phyloP scores from a whole-genome alignment of 92 coral and sea anemone species.

The Epizoanthus illoricatus region DNA sequence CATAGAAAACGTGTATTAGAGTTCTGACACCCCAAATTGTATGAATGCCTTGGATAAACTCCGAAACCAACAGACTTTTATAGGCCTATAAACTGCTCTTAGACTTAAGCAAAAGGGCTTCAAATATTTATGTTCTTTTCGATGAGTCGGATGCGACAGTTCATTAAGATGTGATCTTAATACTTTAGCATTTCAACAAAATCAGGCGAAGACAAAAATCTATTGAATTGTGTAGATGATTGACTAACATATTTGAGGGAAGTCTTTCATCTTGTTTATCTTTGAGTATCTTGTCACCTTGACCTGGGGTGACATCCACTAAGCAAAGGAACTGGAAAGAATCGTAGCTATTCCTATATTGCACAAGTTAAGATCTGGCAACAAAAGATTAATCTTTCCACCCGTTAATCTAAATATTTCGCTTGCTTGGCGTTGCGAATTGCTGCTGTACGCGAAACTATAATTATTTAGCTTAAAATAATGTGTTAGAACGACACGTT shows the following conservation, averaged over 20 bases:
- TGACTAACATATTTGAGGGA: conserved; percentile 39
- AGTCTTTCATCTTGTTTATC: conserved; percentile 31
- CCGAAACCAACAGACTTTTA: too few relatives aligned
- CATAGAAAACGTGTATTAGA: conserved; percentile 24
- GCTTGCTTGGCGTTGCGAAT: not conserved
- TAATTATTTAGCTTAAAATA: not conserved
- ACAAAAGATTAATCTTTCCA: not conserved
- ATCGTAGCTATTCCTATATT: not conserved
- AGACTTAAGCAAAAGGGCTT: conserved; percentile 18
- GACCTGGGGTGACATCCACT: conserved; percentile 35
- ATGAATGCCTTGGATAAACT: conserved; percentile 26
- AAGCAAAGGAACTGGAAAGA: not conserved
- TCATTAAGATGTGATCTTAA: conserved; percentile 29
- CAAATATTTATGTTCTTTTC: conserved; percentile 30
- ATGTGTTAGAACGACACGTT: conserved; percentile 7
- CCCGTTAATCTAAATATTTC: not conserved
- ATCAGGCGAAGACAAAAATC: conserved; percentile 43
- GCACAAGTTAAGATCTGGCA: not conserved
- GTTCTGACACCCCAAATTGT: not conserved
- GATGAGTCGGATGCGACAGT: conserved; percentile 11
- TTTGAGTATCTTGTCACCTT: conserved; percentile 42
- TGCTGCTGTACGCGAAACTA: not conserved
- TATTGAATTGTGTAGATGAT: conserved; percentile 36
- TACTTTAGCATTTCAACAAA: conserved; percentile 40
- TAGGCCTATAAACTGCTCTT: not conserved